Conservation (phyloP, 2,888 invertebrate genomes). For the Leucophenga maculata region DNA sequence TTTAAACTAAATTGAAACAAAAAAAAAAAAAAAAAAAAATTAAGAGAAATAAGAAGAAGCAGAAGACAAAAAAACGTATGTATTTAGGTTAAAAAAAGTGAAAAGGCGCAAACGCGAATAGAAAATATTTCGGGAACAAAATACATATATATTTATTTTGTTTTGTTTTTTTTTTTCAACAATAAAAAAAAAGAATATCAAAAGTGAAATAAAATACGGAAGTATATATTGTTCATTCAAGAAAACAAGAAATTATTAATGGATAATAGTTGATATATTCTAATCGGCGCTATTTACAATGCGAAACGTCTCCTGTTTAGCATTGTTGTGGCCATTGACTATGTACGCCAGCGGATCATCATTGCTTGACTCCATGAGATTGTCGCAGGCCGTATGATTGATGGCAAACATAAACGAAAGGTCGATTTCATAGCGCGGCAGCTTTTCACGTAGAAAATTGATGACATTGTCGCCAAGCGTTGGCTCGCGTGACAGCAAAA, state of each 20-base stretch:
- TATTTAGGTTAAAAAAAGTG: slow-evolving; percentile 28
- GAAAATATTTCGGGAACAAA: slow-evolving; percentile 66
- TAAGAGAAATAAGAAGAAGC: background rate
- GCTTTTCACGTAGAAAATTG: slow-evolving; percentile 70
- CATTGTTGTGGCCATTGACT: slow-evolving; percentile 63
- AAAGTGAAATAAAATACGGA: background rate
- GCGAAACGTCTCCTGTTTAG: slow-evolving; percentile 61
- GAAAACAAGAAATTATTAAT: background rate
- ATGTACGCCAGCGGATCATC: slow-evolving; percentile 70
- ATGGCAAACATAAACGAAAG: slow-evolving; percentile 88
- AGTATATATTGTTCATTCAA: slow-evolving; percentile 3
- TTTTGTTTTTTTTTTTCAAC: slow-evolving; percentile 34
- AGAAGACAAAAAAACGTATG: slow-evolving; percentile 32
- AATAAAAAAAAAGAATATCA: slow-evolving; percentile 39
- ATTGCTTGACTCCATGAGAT: slow-evolving; percentile 66
- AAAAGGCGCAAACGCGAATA: slow-evolving; percentile 24
- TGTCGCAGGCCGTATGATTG: slow-evolving; percentile 77
- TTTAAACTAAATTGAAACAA: slow-evolving; percentile 27
- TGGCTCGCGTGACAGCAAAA: slow-evolving; percentile 81
- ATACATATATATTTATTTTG: slow-evolving; percentile 61
- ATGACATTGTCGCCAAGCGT: slow-evolving; percentile 75
- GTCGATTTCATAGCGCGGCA: slow-evolving; percentile 84
- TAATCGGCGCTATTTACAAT: slow-evolving; percentile 48
- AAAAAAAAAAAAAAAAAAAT: slow-evolving; percentile 16
- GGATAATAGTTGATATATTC: background rate